Evolutionary conservation across 2,888 invertebrate species (phyloP).

Genomic region (Watsonalla cultraria): DNA sequence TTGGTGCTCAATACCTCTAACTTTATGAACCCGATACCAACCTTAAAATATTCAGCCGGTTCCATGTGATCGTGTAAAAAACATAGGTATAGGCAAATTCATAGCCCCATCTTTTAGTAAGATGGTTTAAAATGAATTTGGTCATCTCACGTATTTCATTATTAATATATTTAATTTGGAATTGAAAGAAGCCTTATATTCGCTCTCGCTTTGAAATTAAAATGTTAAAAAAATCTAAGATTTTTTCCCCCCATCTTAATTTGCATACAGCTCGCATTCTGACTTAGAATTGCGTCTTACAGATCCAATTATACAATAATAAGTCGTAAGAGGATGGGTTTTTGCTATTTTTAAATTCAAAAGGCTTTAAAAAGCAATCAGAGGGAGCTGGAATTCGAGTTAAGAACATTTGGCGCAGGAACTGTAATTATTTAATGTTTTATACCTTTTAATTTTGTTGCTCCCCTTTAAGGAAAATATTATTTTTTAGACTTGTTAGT

Average conservation of each 20-base stretch:
- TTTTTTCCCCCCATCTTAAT: slow-evolving; percentile 30
- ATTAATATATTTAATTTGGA: too few species aligned
- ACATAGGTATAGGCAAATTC: too few species aligned
- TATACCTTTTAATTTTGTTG: slow-evolving; percentile 61
- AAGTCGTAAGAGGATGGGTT: slow-evolving; percentile 52
- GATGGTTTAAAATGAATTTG: too few species aligned
- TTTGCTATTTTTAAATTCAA: slow-evolving; percentile 55
- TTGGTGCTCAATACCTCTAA: too few species aligned
- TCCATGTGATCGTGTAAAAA: too few species aligned
- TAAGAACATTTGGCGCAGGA: slow-evolving; percentile 56
- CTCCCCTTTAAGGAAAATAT: slow-evolving; percentile 30
- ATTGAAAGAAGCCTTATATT: too few species aligned
- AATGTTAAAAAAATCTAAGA: slow-evolving; percentile 34
- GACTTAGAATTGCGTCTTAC: slow-evolving; percentile 46
- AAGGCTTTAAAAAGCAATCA: slow-evolving; percentile 72
- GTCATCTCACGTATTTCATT: too few species aligned
- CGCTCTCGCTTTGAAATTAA: not conserved
- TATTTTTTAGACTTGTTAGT: slow-evolving; percentile 19
- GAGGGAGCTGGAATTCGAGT: slow-evolving; percentile 54
- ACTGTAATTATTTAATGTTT: slow-evolving; percentile 59
- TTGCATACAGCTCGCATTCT: slow-evolving; percentile 48
- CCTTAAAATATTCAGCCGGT: too few species aligned
- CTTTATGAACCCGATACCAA: too few species aligned
- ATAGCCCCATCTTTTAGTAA: too few species aligned
- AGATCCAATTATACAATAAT: slow-evolving; percentile 62